phyloP scores from a whole-genome alignment of 2,888 invertebrate species.

The Drosophila subquinaria region DNA sequence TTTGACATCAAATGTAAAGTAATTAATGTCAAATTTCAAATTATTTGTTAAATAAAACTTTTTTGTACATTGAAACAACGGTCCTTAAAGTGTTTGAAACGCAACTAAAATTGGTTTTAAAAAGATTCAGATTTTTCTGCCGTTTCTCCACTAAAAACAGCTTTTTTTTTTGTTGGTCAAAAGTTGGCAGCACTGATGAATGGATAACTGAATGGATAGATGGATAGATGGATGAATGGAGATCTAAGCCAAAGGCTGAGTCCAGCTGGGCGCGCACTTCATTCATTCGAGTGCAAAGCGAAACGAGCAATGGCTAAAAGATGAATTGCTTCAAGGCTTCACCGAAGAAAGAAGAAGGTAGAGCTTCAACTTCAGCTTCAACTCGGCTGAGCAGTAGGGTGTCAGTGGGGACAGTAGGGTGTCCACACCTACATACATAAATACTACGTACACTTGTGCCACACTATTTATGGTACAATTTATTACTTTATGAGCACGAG shows the following conservation, averaged over 20 bases:
- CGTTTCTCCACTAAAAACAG: too few relatives aligned
- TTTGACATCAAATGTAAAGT: too few relatives aligned
- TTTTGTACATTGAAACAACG: too few relatives aligned
- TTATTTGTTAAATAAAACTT: too few relatives aligned
- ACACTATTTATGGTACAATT: slow-evolving; percentile 81
- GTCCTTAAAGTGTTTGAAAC: too few relatives aligned
- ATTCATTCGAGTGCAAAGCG: slow-evolving; percentile 29
- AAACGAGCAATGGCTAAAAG: slow-evolving; percentile 45
- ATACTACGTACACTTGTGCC: slow-evolving; percentile 61
- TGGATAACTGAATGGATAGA: slow-evolving; percentile 12
- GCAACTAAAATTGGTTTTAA: too few relatives aligned
- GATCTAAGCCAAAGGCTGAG: slow-evolving; percentile 19
- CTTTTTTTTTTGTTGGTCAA: too few relatives aligned
- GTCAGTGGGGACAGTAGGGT: not conserved
- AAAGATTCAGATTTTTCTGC: too few relatives aligned
- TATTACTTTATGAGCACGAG: slow-evolving; percentile 80
- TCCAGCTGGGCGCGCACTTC: slow-evolving; percentile 43
- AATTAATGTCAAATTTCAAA: too few relatives aligned
- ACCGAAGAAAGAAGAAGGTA: not conserved
- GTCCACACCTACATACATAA: slow-evolving; percentile 47
- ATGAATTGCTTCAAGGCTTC: slow-evolving; percentile 67
- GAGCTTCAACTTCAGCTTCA: not conserved
- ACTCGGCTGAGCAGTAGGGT: not conserved
- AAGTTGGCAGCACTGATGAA: not conserved
- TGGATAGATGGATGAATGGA: slow-evolving; percentile 29